These are phyloP conservation scores for Bubo scandiacus DNA, from an alignment of 2,113 vertebrate genomes.

Conservation along the genomic window DNA sequence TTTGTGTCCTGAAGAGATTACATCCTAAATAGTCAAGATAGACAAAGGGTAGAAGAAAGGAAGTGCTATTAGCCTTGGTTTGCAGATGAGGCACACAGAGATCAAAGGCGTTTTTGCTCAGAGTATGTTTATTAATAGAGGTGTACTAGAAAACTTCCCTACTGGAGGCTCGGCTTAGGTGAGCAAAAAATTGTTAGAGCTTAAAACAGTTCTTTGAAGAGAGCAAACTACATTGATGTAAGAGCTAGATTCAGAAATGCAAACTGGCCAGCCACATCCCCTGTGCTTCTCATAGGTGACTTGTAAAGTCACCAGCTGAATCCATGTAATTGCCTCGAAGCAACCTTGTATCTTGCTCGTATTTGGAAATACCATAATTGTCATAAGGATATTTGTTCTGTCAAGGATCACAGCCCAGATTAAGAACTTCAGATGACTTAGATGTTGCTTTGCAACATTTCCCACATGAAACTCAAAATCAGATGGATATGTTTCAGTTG, in stretches of 20 bases:
- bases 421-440: background rate
- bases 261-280: rapidly evolving
- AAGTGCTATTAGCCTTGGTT: background rate
- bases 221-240: background rate
- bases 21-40: background rate
- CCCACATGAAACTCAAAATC: background rate
- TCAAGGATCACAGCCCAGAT: background rate
- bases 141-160: background rate
- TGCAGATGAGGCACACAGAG: background rate
- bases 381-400: background rate
- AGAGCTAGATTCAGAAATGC: background rate
- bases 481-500: background rate
- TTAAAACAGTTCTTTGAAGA: background rate
- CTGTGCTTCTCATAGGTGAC: background rate
- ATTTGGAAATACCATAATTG: background rate
- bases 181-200: background rate
- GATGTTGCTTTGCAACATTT: background rate
- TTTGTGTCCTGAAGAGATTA: background rate
- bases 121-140: background rate
- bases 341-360: background rate
- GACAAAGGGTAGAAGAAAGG: background rate
- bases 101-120: background rate
- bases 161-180: background rate
- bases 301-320: background rate
- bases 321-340: background rate